Conservation (phyloP, 35 echinoderm and acorn worm genomes). For the Ophioderma brevispina region DNA sequence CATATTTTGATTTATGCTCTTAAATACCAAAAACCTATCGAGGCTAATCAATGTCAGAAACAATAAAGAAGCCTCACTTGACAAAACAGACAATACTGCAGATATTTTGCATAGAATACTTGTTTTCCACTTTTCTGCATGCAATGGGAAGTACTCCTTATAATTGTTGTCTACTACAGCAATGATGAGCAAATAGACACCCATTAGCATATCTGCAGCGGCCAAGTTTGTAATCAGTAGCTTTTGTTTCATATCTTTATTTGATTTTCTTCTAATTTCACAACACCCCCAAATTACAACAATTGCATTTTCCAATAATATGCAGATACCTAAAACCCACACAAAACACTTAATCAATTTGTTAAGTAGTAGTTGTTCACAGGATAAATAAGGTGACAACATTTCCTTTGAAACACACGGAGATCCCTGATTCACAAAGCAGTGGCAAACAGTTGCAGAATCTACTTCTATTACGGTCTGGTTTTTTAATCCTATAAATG, state of each 20-base stretch:
- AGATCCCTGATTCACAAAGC: not conserved
- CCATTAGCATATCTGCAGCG: slow-evolving; percentile 34
- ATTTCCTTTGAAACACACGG: not conserved
- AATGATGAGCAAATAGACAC: slow-evolving; percentile 43
- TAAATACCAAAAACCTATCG: slow-evolving; percentile 34
- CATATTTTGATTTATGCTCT: too few species aligned
- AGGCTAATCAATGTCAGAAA: slow-evolving; percentile 40
- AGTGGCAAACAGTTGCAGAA: not conserved
- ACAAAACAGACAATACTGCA: slow-evolving; percentile 40
- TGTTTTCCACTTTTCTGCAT: slow-evolving; percentile 32
- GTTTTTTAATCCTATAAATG: not conserved
- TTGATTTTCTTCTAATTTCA: not conserved
- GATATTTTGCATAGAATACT: slow-evolving; percentile 20
- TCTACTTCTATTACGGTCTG: not conserved
- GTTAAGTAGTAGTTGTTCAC: not conserved
- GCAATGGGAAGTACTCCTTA: slow-evolving; percentile 8
- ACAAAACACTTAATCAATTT: not conserved
- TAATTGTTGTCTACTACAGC: slow-evolving; percentile 2
- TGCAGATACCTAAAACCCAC: not conserved
- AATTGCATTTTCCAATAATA: not conserved
- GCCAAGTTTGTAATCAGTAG: slow-evolving; percentile 36
- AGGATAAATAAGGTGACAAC: not conserved
- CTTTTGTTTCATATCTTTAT: not conserved
- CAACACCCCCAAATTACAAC: not conserved
- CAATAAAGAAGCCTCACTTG: slow-evolving; percentile 58